Conservation (phyloP, 1,140 invertebrate species). For the Marisa cornuarietis region DNA sequence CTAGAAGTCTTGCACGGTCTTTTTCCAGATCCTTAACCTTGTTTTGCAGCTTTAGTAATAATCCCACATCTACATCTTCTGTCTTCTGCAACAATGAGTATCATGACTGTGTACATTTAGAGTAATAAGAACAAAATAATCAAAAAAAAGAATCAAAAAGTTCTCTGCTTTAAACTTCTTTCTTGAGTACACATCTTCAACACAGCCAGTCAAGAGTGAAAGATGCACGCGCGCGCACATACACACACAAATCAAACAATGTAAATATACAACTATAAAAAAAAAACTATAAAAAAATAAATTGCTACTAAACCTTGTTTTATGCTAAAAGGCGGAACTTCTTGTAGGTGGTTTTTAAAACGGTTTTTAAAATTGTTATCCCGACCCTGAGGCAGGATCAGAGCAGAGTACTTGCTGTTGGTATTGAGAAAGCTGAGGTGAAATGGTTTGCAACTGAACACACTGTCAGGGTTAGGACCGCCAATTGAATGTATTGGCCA, state of each 20-base stretch:
- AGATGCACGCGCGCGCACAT: not conserved
- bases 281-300: not conserved
- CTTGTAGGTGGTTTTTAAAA: too few relatives aligned
- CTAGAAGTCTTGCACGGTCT: conserved; percentile 75
- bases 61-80: conserved; percentile 62
- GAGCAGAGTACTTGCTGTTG: too few relatives aligned
- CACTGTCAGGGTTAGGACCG: too few relatives aligned
- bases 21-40: conserved; percentile 80
- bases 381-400: too few relatives aligned
- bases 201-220: not conserved
- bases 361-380: too few relatives aligned
- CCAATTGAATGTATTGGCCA: too few relatives aligned
- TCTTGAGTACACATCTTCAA: not conserved
- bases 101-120: not conserved
- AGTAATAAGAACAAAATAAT: not conserved
- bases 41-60: conserved; percentile 86
- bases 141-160: too few relatives aligned
- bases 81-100: conserved; percentile 12
- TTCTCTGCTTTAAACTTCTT: not conserved
- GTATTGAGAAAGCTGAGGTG: too few relatives aligned
- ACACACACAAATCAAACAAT: not conserved
- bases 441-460: too few relatives aligned
- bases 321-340: too few relatives aligned
- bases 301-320: too few relatives aligned
- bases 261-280: not conserved